Percentiles rank a stretch among this genome's conserved stretches.
Evolutionary conservation across 1,140 invertebrate species (phyloP).

Genomic region (Eubasilissa regina): DNA sequence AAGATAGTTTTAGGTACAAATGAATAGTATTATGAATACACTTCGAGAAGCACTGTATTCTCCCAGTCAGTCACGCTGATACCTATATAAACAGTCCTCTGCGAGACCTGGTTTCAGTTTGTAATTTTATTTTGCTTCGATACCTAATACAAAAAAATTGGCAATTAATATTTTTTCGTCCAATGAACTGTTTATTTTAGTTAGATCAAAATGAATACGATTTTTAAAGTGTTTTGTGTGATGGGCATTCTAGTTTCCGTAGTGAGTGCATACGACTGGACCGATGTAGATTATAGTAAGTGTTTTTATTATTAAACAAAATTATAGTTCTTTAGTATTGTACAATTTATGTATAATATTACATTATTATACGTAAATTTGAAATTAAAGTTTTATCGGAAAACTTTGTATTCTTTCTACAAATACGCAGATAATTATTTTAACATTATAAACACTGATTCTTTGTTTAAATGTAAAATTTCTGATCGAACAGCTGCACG

Average conservation of each 20-base stretch:
- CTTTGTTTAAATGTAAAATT: no score
- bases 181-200: background rate
- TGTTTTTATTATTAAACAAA: background rate
- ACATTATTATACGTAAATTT: no score
- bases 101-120: conserved; percentile 24
- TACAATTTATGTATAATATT: no score
- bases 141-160: no score
- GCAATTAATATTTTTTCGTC: background rate
- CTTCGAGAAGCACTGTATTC: conserved; percentile 9
- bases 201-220: background rate
- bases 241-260: background rate
- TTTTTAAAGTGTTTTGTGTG: conserved; percentile 15
- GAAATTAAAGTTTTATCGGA: no score
- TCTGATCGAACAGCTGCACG: no score
- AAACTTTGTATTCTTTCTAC: no score
- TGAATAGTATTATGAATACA: no score
- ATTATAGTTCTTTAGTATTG: no score
- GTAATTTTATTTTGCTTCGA: conserved; percentile 33
- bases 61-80: background rate
- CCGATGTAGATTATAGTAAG: conserved; percentile 57
- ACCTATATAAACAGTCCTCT: conserved; percentile 46
- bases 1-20: no score
- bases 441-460: no score
- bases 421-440: no score
- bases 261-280: conserved; percentile 52